Conservation (phyloP, 2,888 invertebrate genomes). For the Gryllus longicercus region DNA sequence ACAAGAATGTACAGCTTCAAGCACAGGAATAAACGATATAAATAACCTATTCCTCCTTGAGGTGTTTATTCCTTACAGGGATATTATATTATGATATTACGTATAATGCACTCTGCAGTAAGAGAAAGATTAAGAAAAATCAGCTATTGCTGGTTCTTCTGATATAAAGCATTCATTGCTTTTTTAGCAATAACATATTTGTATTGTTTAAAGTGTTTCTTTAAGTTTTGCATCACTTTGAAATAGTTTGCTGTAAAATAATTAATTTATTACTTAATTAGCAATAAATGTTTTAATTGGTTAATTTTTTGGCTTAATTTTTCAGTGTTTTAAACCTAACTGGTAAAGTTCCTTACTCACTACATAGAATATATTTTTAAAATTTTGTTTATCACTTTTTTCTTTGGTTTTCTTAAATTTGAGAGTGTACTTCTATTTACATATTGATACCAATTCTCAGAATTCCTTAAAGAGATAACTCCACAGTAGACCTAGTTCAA, state of each 20-base stretch:
- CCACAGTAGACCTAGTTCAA: no score
- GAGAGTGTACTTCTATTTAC: no score
- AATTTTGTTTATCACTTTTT: no score
- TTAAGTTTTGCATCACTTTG: constrained; percentile 8
- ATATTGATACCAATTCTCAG: no score
- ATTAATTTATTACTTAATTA: constrained; percentile 17
- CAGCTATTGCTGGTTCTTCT: neutral
- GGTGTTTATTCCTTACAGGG: constrained; percentile 9
- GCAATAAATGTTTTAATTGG: constrained; percentile 17
- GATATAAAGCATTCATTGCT: neutral
- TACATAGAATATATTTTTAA: no score
- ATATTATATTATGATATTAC: constrained; percentile 1
- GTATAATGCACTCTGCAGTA: constrained; percentile 1
- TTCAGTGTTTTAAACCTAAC: no score
- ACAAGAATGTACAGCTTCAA: constrained; percentile 17
- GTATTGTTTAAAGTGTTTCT: neutral
- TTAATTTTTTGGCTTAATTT: neutral
- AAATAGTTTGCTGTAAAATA: constrained; percentile 9
- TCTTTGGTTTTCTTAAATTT: no score
- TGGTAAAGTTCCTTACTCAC: no score
- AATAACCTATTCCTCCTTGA: neutral
- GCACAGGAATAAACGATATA: neutral
- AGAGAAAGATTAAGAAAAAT: neutral
- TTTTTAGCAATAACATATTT: constrained; percentile 4
- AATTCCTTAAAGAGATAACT: no score